Conservation (phyloP, 2,113 vertebrate genomes). For the Sapajus apella region DNA sequence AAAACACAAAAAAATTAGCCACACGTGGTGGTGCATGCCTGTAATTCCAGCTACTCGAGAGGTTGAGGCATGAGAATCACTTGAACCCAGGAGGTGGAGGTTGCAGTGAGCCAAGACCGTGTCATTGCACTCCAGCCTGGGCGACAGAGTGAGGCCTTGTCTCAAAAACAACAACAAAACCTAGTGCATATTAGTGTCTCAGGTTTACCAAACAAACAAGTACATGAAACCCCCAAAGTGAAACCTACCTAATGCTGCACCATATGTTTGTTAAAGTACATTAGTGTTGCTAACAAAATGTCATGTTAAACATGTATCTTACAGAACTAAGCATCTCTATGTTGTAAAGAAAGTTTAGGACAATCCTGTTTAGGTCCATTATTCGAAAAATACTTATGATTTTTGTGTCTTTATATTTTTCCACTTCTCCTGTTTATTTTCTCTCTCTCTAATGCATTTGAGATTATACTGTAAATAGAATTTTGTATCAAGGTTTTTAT, state of each 20-base stretch:
- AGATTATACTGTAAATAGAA: not conserved
- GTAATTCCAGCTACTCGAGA: no score
- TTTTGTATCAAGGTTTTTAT: conserved; percentile 1
- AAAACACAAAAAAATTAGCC: no score
- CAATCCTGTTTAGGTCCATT: not conserved
- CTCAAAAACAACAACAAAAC: no score
- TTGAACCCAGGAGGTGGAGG: no score
- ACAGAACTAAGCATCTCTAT: not conserved
- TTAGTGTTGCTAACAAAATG: not conserved
- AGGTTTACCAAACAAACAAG: not conserved
- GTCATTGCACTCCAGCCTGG: no score
- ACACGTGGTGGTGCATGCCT: no score
- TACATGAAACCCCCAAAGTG: not conserved
- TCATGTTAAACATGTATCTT: not conserved
- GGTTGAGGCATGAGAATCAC: no score
- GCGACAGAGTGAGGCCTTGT: no score
- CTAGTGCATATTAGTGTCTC: not conserved
- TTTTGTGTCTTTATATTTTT: not conserved
- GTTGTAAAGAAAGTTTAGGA: not conserved
- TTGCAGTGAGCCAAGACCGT: no score
- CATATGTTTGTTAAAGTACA: not conserved
- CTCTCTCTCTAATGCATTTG: not conserved
- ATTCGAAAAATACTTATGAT: not conserved
- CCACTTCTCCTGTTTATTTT: not conserved
- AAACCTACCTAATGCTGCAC: not conserved